phyloP scores from a whole-genome alignment of 1,140 invertebrate species.

The Psix sp. region DNA sequence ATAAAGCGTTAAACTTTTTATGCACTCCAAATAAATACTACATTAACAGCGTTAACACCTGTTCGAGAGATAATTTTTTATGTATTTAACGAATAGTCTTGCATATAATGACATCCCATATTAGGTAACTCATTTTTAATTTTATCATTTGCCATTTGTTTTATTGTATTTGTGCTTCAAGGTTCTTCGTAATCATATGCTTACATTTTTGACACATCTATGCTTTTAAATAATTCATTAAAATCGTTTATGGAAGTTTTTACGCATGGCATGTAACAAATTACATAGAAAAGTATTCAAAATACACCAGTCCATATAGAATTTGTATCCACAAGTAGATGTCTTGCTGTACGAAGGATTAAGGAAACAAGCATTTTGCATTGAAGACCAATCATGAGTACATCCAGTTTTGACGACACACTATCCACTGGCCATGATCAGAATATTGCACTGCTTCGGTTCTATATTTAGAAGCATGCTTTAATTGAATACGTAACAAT shows the following conservation, averaged over 20 bases:
- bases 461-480: conserved; percentile 66
- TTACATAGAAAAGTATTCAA: no score
- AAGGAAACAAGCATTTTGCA: no score
- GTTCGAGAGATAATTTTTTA: conserved; percentile 27
- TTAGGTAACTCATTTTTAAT: no score
- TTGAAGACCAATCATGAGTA: conserved; percentile 15
- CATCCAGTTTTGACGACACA: conserved; percentile 25
- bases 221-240: no score
- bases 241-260: no score
- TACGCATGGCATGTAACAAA: no score
- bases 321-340: no score
- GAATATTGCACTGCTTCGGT: conserved; percentile 57
- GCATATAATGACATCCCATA: no score
- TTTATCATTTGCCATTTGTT: conserved; percentile 7
- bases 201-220: no score
- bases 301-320: no score
- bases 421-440: conserved; percentile 56
- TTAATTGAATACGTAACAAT: conserved; percentile 62
- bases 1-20: conserved; percentile 62
- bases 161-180: neutral
- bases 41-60: conserved; percentile 35
- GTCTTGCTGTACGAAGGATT: no score
- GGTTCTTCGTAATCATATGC: neutral
- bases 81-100: no score
- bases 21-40: conserved; percentile 42